A percentile compares a stretch with the other conserved stretches of the same genome.
These are phyloP conservation scores for Oryctes rhinoceros DNA, from an alignment of 1,140 invertebrate species.

Conservation along the genomic window DNA sequence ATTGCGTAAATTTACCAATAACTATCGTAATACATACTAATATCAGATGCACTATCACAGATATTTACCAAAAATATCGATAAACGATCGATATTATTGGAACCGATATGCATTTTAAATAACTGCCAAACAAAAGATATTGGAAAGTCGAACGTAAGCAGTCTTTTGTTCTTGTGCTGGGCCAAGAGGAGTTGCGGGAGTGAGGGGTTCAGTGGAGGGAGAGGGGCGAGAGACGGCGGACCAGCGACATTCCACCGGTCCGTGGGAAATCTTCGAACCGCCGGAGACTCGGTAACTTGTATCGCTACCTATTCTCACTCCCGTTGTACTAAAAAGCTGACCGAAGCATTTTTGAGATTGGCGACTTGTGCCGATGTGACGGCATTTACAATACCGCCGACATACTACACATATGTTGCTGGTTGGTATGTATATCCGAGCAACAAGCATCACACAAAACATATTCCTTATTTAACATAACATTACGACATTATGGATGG, in stretches of 20 bases:
- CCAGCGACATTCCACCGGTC: slow-evolving; percentile 55
- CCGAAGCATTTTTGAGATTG: slow-evolving; percentile 54
- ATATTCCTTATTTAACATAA: slow-evolving; percentile 29
- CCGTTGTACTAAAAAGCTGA: slow-evolving; percentile 53
- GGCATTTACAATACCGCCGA: slow-evolving; percentile 40
- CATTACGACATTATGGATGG: slow-evolving; percentile 16
- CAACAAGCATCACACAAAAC: neutral
- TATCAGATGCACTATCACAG: too few species aligned
- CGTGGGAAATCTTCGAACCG: slow-evolving; percentile 55
- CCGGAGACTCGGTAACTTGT: slow-evolving; percentile 49
- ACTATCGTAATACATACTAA: too few species aligned
- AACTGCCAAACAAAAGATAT: slow-evolving; percentile 41
- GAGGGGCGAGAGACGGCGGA: slow-evolving; percentile 43
- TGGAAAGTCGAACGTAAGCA: slow-evolving; percentile 46
- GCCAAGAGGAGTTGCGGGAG: slow-evolving; percentile 49
- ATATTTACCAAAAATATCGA: neutral
- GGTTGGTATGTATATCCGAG: slow-evolving; percentile 9
- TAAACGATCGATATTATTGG: slow-evolving; percentile 9
- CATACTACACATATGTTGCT: slow-evolving; percentile 32
- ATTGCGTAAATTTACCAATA: too few species aligned
- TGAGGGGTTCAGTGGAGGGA: slow-evolving; percentile 46
- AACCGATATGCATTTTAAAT: slow-evolving; percentile 40
- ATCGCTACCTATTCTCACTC: slow-evolving; percentile 55
- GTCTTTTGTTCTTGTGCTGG: slow-evolving; percentile 53
- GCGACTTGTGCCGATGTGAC: slow-evolving; percentile 46